Percentiles rank a stretch among this genome's conserved stretches.
phyloP scores from a whole-genome alignment of 2,113 vertebrate genomes.

The Gallinago jamesoni region DNA sequence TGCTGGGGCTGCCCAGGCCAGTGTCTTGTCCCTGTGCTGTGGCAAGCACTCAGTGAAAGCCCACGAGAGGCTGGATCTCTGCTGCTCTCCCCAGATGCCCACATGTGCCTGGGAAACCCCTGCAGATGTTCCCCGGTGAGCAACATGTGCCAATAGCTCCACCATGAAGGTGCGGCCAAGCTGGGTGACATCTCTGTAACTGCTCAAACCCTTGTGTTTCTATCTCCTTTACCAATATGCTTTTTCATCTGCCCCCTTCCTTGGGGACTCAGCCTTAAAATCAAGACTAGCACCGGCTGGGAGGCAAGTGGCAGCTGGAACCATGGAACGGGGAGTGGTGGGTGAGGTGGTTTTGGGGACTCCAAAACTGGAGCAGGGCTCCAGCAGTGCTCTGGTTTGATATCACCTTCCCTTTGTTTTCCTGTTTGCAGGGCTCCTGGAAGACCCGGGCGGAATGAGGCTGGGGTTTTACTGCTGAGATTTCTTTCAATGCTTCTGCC shows the following conservation, averaged over 20 bases:
- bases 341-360: background rate
- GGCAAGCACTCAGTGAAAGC: no score
- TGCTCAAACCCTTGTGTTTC: background rate
- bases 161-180: background rate
- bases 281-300: background rate
- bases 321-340: background rate
- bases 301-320: background rate
- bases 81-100: background rate
- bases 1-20: background rate
- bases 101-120: accelerated
- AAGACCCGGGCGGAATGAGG: background rate
- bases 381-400: background rate
- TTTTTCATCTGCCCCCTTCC: background rate
- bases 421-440: background rate
- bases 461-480: background rate
- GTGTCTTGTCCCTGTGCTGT: background rate
- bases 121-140: background rate
- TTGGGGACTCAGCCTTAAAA: background rate
- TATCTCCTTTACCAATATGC: background rate
- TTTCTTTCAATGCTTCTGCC: background rate
- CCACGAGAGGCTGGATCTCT: background rate
- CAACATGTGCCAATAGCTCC: accelerated
- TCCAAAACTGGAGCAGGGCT: background rate
- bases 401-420: background rate
- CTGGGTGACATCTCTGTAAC: background rate